phyloP scores from a whole-genome alignment of 2,888 invertebrate species.

The Diarsia rubi region DNA sequence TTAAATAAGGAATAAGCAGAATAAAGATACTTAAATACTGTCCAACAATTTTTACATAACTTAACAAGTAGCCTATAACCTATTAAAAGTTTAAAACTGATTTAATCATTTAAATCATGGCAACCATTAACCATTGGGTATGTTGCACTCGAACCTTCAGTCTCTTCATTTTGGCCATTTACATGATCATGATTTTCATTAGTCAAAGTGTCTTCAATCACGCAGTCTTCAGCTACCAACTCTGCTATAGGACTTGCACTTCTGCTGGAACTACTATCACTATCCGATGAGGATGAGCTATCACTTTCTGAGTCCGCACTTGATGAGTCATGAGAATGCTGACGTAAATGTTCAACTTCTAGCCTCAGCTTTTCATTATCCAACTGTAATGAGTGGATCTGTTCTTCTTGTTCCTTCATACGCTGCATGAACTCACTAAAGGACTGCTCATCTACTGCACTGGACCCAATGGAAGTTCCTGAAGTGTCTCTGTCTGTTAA shows the following conservation, averaged over 20 bases:
- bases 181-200: constrained; percentile 69
- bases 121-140: constrained; percentile 84
- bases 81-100: constrained; percentile 25
- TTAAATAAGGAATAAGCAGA: constrained; percentile 51
- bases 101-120: constrained; percentile 77
- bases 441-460: constrained; percentile 78
- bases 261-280: constrained; percentile 86
- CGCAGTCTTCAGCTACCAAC: constrained; percentile 60
- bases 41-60: constrained; percentile 55
- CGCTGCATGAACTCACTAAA: constrained; percentile 81
- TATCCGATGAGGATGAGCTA: constrained; percentile 88
- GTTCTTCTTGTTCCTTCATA: constrained; percentile 91
- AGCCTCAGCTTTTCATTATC: constrained; percentile 92
- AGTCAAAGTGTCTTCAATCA: constrained; percentile 56
- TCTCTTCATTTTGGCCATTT: constrained; percentile 76
- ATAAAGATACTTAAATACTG: constrained; percentile 54
- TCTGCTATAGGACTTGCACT: constrained; percentile 74
- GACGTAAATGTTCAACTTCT: constrained; percentile 92
- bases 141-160: constrained; percentile 70
- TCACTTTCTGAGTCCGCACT: constrained; percentile 92
- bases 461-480: constrained; percentile 80
- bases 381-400: constrained; percentile 91
- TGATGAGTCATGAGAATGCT: constrained; percentile 81
- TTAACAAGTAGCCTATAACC: constrained; percentile 32
- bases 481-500: constrained; percentile 83